Conservation (phyloP, 2,113 vertebrate genomes). For the Cygnus buccinator region DNA sequence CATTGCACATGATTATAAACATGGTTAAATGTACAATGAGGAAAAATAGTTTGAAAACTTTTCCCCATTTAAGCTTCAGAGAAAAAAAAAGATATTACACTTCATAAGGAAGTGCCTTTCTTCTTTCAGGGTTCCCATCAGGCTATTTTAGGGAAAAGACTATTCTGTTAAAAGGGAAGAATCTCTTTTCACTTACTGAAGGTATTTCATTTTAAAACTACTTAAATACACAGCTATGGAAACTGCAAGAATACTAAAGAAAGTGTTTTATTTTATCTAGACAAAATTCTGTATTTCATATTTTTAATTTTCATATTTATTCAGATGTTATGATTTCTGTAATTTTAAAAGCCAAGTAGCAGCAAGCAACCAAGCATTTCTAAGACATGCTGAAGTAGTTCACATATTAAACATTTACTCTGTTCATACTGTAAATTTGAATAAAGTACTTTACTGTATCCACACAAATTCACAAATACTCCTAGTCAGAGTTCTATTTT, state of each 20-base stretch:
- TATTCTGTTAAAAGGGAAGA: not conserved
- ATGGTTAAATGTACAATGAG: accelerated
- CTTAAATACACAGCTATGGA: not conserved
- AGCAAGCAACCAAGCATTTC: not conserved
- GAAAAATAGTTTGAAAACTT: not conserved
- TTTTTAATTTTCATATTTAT: not conserved
- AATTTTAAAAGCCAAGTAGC: not conserved
- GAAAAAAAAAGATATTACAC: not conserved
- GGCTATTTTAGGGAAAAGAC: not conserved
- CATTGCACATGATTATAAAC: accelerated
- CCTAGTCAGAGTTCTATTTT: not conserved
- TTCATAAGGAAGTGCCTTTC: not conserved
- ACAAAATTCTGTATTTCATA: accelerated
- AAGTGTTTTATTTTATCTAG: not conserved
- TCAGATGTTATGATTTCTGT: not conserved
- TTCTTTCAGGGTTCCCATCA: not conserved
- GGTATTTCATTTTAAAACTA: not conserved
- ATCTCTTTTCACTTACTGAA: not conserved
- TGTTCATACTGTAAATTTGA: not conserved
- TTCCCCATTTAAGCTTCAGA: not conserved
- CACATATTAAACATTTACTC: not conserved
- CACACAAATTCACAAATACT: not conserved
- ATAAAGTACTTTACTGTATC: not conserved
- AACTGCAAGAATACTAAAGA: not conserved
- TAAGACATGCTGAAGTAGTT: not conserved